phyloP scores from a whole-genome alignment of 2,888 invertebrate species.

The Kuschelorhynchus macadamiae region DNA sequence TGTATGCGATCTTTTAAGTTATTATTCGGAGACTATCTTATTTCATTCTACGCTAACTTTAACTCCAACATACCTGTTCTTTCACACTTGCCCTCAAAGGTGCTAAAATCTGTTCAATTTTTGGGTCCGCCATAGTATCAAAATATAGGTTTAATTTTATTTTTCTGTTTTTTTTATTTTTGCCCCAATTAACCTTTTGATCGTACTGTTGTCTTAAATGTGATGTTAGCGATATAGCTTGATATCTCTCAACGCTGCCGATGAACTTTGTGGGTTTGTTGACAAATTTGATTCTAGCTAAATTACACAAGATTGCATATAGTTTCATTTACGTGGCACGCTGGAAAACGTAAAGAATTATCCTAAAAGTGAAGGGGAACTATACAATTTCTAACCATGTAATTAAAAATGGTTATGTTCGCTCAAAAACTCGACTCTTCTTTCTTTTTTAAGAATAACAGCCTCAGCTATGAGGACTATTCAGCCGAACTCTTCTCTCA shows the following conservation, averaged over 20 bases:
- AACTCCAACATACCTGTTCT: conserved; percentile 88
- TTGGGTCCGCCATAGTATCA: conserved; percentile 81
- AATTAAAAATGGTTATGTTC: too few species aligned
- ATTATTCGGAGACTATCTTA: too few species aligned
- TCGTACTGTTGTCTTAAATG: conserved; percentile 28
- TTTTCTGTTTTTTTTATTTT: conserved; percentile 80
- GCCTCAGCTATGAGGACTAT: too few species aligned
- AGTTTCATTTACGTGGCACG: conserved; percentile 57
- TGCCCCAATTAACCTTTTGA: conserved; percentile 75
- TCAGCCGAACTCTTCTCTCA: too few species aligned
- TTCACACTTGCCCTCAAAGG: conserved; percentile 91
- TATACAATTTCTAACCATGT: too few species aligned
- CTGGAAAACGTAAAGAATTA: conserved; percentile 33
- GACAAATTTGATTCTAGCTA: conserved; percentile 48
- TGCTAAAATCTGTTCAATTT: conserved; percentile 85
- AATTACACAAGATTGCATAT: conserved; percentile 48
- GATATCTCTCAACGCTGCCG: conserved; percentile 34
- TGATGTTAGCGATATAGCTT: conserved; percentile 17
- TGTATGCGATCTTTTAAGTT: too few species aligned
- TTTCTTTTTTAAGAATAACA: too few species aligned
- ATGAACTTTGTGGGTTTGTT: conserved; percentile 22
- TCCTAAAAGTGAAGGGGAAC: too few species aligned
- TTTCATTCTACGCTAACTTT: too few species aligned
- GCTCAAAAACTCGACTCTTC: too few species aligned
- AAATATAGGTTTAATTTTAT: conserved; percentile 76